phyloP scores from a whole-genome alignment of 2,113 vertebrate species.

The Pyxicephalus adspersus region DNA sequence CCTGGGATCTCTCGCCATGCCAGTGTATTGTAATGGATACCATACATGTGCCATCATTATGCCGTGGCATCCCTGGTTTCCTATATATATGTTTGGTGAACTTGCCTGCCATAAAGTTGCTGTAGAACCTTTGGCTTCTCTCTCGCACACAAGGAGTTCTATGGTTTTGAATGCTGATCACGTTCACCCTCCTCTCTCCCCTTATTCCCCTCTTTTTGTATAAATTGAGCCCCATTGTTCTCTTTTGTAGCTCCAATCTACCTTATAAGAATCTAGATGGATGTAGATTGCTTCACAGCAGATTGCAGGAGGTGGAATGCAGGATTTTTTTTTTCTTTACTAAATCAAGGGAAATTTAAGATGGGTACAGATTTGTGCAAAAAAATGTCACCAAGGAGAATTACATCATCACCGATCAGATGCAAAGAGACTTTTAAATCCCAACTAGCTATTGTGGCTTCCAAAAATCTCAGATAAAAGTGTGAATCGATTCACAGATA shows the following conservation, averaged over 20 bases:
- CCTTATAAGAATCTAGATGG: slow-evolving; percentile 67
- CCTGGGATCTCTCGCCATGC: neutral
- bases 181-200: slow-evolving; percentile 65
- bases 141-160: slow-evolving; percentile 33
- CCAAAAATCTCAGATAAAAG: too few relatives aligned
- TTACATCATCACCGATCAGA: neutral
- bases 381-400: neutral
- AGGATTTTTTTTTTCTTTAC: slow-evolving; percentile 6
- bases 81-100: slow-evolving; percentile 1
- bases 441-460: too few relatives aligned
- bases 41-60: too few relatives aligned
- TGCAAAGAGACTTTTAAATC: neutral
- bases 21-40: neutral
- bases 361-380: neutral
- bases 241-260: slow-evolving; percentile 68
- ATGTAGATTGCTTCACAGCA: slow-evolving; percentile 61
- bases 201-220: slow-evolving; percentile 62
- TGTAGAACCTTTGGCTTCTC: neutral
- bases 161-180: slow-evolving; percentile 67
- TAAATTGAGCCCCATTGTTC: slow-evolving; percentile 69
- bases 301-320: slow-evolving; percentile 29
- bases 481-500: too few relatives aligned
- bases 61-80: too few relatives aligned
- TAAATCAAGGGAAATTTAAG: neutral
- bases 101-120: slow-evolving; percentile 43